Evolutionary conservation across 2,797 vertebrate genomes (phyloP), one percentile per base, ranked within the genome.

Genomic region (Tenualosa ilisha): DNA sequence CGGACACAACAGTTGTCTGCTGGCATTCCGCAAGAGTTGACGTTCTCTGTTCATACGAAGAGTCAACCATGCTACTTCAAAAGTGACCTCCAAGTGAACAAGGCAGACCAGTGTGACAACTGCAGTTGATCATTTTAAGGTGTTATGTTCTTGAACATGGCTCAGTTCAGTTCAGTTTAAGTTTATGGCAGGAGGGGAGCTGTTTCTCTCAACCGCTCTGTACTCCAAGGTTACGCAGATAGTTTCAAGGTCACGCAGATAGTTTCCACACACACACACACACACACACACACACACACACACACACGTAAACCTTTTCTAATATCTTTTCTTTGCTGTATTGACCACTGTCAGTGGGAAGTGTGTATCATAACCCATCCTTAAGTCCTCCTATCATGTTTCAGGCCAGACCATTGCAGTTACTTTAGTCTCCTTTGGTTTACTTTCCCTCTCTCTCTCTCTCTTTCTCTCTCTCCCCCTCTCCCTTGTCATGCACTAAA

Each of bases 231-330:
- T 31, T 26, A 72, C 65, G 37, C 65, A 72, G n/a, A n/a, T n/a
- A n/a, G n/a, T n/a, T n/a, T n/a, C n/a, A n/a, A n/a, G n/a, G n/a
- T 46, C 59, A 63, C 59, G n/a, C 43, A 46, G 43, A 2, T 46
- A 46, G 2, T 46, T 46, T 46, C 43, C 11, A 72, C 26, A 72
- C 12, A 40, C 68, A 40, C 31, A 40, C 31, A 40, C 31, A 72
- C 65, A 72, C 65, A 72, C 11, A 72, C 26, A 72, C 65, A 72
- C 65, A 72, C 65, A 72, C 11, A 72, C 26, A 72, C 12, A 40
- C 68, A 40, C 31, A 40, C 31, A 40, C 31, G 17, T 1, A 40
- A 31, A 72, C 65, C 26, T 68, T 65, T 65, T 65, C 46, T 51
- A 51, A 51, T 13, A 51, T 51, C 50, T 51, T 53, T 75, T 75